Base-by-base conservation (phyloP, 1,140 invertebrate species). In the Lucilia sericata region DNA sequence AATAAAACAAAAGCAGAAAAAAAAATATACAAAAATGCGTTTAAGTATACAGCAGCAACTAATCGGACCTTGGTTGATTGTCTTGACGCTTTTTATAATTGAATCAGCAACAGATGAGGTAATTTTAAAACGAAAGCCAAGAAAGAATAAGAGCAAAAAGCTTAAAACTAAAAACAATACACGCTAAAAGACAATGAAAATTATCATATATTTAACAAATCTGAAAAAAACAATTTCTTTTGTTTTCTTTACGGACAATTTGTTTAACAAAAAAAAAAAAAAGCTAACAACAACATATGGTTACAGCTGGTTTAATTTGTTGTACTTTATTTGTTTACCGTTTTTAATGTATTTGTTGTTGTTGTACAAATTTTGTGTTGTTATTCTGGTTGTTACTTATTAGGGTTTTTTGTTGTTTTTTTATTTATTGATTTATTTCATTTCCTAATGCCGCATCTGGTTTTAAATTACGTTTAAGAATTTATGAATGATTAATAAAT, bases 61-160 rank as follows among this genome's bases (percentile, higher is more conserved):
- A 9, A 34, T 78, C 12, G 75, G 75, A 42, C 14, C 75, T 78
- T 78, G 75, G 75, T 25, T 78, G 8, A 17, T 78, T 19, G n/a
- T 78, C 17, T 49, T 78, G 34, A 49, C 34, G 34, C 30, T 78
- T 78, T 78, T 42, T 78, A 78, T 78, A 78, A 78, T 78, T 78
- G 75, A 78, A 78, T 78, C 75, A 78, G 75, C 75, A 78, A 78
- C 75, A 78, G 75, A 78, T 78, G 75, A 78, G 75, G 75, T 78
- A 49, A 78, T 42, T 78, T 42, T 21, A 70, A 21, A 10, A 70
- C 10, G 9, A 70, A 70, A 70, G 25, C 25, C 25, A 30, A 8
- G n/a, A 55, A 17, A 42, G 42, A 42, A 55, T 55, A 55, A 12
- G 12, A 55, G 51, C 51, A 55, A 55, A 55, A n/a, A 12, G 51